Conservation (phyloP, 2,888 invertebrate species). For the Meganola albula region DNA sequence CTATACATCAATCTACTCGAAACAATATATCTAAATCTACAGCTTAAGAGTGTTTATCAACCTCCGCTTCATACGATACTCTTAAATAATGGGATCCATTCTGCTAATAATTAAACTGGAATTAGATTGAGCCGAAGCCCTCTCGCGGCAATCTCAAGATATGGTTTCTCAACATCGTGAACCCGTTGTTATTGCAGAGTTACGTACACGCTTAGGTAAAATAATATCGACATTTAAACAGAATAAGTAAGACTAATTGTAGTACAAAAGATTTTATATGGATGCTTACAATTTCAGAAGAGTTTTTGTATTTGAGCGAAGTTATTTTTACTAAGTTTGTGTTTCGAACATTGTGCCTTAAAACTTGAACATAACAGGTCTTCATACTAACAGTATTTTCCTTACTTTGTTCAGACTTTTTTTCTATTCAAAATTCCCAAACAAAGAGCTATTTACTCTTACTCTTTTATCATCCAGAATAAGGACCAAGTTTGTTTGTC, state of each 20-base stretch:
- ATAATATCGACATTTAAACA: too few relatives aligned
- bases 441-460: constrained; percentile 28
- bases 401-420: constrained; percentile 37
- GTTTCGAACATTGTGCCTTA: too few relatives aligned
- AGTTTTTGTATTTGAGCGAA: too few relatives aligned
- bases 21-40: too few relatives aligned
- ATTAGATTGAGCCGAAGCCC: constrained; percentile 28
- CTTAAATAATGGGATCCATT: constrained; percentile 25
- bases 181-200: constrained; percentile 28
- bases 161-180: constrained; percentile 35
- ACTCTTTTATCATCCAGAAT: constrained; percentile 30
- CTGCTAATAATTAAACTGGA: constrained; percentile 32
- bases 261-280: too few relatives aligned
- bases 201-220: constrained; percentile 11
- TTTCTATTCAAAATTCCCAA: constrained; percentile 33
- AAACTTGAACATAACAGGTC: too few relatives aligned
- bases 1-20: too few relatives aligned
- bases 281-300: too few relatives aligned
- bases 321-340: too few relatives aligned
- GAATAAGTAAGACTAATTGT: too few relatives aligned
- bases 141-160: constrained; percentile 28
- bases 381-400: too few relatives aligned
- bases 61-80: constrained; percentile 3
- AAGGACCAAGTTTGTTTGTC: constrained; percentile 40
- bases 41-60: too few relatives aligned